A percentile compares a stretch with the other conserved stretches of the same genome.
Conservation (phyloP, 2,797 vertebrate genomes). For the Lindbergichthys nudifrons region DNA sequence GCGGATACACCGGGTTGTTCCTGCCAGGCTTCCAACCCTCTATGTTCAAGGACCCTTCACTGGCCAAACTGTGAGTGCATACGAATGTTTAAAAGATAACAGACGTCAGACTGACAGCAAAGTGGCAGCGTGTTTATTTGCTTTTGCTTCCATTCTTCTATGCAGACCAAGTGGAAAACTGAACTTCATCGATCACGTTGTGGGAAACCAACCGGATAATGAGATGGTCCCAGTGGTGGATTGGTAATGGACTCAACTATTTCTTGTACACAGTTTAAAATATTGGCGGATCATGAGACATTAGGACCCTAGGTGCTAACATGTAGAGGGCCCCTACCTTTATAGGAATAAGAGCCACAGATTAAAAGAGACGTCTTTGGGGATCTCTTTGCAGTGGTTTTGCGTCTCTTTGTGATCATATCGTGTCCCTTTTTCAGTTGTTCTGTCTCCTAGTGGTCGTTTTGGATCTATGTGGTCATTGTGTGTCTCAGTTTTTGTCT, state of each 20-base stretch:
- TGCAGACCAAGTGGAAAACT: constrained; percentile 87
- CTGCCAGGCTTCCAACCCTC: constrained; percentile 89
- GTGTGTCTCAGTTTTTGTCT: no score
- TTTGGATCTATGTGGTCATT: no score
- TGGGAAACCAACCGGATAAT: constrained; percentile 94
- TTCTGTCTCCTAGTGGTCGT: no score
- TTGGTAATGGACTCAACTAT: constrained; percentile 84
- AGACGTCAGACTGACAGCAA: not conserved
- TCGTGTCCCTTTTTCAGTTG: no score
- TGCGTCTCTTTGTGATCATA: no score
- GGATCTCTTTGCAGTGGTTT: no score
- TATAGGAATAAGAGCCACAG: no score
- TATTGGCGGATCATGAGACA: no score
- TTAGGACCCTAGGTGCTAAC: no score
- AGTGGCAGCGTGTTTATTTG: not conserved
- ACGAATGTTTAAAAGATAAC: not conserved
- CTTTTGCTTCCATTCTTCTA: constrained; percentile 9
- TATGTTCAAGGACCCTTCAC: constrained; percentile 84
- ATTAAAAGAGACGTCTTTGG: no score
- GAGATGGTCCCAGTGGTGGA: constrained; percentile 92
- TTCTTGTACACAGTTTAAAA: not conserved
- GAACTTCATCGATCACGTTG: constrained; percentile 93
- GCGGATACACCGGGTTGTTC: constrained; percentile 89
- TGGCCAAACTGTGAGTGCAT: constrained; percentile 90
- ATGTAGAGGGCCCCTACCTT: no score